These are phyloP conservation scores for Parauchenoglanis punctatus DNA, from an alignment of 2,797 vertebrate genomes.

Conservation along the genomic window DNA sequence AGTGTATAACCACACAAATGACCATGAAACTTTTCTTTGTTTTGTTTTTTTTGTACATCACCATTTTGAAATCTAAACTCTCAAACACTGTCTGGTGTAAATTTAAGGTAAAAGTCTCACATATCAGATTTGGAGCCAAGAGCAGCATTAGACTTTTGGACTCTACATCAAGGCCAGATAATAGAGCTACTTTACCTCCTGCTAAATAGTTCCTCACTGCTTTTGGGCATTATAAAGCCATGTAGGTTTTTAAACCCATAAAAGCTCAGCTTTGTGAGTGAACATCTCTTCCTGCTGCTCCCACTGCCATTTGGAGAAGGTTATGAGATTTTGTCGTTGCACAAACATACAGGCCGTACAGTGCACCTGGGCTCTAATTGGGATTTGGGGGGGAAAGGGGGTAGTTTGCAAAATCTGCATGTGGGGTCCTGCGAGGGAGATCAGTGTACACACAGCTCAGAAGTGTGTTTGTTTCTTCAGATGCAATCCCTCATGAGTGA, in stretches of 20 bases:
- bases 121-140: neutral
- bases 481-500: conserved; percentile 10
- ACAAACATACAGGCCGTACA: conserved; percentile 47
- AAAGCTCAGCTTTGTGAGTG: neutral
- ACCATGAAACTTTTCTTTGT: neutral
- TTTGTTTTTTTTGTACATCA: too few relatives aligned
- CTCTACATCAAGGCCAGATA: neutral
- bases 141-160: neutral
- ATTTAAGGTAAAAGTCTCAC: neutral
- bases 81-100: neutral
- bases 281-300: conserved; percentile 18
- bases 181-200: neutral
- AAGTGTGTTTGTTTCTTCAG: neutral
- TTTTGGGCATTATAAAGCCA: conserved; percentile 2
- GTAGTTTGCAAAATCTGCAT: conserved; percentile 18
- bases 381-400: neutral
- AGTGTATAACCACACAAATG: neutral
- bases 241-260: neutral
- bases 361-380: conserved; percentile 22
- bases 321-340: conserved; percentile 43
- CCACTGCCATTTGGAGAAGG: conserved; percentile 24
- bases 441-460: neutral
- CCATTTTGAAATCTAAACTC: neutral
- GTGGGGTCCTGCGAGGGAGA: conserved; percentile 28
- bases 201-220: neutral